Evolutionary conservation across 2,113 vertebrate genomes (phyloP).

Genomic region (Blennius ocellaris): DNA sequence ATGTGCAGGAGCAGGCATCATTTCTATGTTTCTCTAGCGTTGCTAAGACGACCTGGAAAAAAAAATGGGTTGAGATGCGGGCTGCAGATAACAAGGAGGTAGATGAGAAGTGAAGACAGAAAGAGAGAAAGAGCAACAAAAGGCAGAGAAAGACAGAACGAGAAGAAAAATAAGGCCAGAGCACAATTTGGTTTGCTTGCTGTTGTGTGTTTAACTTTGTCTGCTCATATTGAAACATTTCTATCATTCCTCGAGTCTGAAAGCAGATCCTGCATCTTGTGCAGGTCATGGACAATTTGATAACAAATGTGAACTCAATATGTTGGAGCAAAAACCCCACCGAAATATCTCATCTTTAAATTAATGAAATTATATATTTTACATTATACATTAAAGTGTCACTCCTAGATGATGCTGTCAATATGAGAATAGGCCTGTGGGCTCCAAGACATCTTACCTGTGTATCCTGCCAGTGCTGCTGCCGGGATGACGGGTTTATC

Average conservation of each 20-base stretch:
- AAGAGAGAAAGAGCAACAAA: constrained; percentile 30
- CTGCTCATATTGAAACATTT: constrained; percentile 34
- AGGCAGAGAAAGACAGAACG: constrained; percentile 27
- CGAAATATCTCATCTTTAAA: no score
- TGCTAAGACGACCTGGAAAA: constrained; percentile 79
- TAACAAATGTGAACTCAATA: no score
- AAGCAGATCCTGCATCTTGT: constrained; percentile 7
- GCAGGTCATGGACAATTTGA: no score
- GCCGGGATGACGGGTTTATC: constrained; percentile 99
- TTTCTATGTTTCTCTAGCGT: constrained; percentile 69
- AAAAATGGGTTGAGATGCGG: constrained; percentile 80
- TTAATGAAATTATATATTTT: no score
- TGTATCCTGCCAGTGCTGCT: constrained; percentile 97
- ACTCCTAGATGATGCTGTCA: no score
- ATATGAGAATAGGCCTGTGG: no score
- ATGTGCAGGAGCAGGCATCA: constrained; percentile 65
- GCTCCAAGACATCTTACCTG: constrained; percentile 84
- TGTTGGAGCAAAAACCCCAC: no score
- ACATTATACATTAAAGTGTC: no score
- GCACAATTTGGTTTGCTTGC: constrained; percentile 48
- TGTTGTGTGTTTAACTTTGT: constrained; percentile 51
- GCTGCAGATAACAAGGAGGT: constrained; percentile 72
- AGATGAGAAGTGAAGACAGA: constrained; percentile 62
- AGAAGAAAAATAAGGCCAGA: constrained; percentile 19
- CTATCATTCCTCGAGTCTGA: constrained; percentile 17